A percentile compares a stretch with the other conserved stretches of the same genome.
Evolutionary conservation across 2,888 invertebrate genomes (phyloP).

Genomic region (Amiota mariae): DNA sequence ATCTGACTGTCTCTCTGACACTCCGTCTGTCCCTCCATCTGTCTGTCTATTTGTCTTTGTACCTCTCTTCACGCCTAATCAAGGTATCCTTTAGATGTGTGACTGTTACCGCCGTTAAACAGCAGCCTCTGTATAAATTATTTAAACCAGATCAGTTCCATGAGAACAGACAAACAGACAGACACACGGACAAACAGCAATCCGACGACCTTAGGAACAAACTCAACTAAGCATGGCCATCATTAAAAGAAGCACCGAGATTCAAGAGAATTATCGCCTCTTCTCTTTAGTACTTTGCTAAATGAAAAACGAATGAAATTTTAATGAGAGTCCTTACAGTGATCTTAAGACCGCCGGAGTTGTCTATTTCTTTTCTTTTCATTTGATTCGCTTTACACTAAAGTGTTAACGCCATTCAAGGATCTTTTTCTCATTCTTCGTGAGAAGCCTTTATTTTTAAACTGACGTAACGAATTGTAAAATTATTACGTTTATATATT

Average conservation of each 20-base stretch:
- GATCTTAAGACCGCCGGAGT: slow-evolving; percentile 5
- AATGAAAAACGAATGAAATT: slow-evolving; percentile 57
- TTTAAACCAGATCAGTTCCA: slow-evolving; percentile 19
- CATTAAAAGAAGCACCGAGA: not conserved
- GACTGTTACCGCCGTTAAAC: slow-evolving; percentile 35
- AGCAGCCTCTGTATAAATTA: slow-evolving; percentile 17
- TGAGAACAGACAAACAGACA: not conserved
- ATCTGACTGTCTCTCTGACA: not conserved
- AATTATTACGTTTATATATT: slow-evolving; percentile 1
- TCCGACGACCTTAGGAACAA: not conserved
- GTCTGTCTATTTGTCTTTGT: slow-evolving; percentile 4
- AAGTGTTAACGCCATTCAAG: slow-evolving; percentile 2
- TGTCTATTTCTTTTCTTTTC: not conserved
- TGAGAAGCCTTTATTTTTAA: not conserved
- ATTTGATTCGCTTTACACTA: not conserved
- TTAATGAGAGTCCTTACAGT: slow-evolving; percentile 56
- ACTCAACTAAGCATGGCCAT: not conserved
- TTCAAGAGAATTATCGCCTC: slow-evolving; percentile 56
- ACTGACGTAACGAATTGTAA: not conserved
- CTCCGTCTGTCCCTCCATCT: no score
- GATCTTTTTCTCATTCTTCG: not conserved
- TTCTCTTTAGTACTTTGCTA: slow-evolving; percentile 55
- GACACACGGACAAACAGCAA: not conserved
- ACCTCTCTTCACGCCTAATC: slow-evolving; percentile 63
- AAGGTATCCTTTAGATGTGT: slow-evolving; percentile 63